Conservation (phyloP, 2,113 vertebrate genomes). For the Kryptolebias marmoratus region DNA sequence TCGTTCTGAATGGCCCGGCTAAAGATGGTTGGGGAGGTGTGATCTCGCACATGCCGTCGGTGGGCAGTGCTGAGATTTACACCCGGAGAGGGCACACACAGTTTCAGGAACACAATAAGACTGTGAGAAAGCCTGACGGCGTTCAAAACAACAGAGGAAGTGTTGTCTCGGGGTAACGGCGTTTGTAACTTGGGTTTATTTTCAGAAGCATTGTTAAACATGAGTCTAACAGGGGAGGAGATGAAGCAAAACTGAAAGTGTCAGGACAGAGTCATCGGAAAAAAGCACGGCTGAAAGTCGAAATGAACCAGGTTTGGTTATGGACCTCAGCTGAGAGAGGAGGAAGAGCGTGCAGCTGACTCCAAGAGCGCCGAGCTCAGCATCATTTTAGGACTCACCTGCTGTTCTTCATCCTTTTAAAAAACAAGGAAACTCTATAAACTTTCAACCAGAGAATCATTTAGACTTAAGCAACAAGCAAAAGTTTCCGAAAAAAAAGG, state of each 20-base stretch:
- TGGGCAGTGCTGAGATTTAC: conserved; percentile 26
- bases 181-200: conserved; percentile 7
- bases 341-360: too few species aligned
- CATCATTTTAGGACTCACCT: too few species aligned
- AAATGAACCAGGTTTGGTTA: too few species aligned
- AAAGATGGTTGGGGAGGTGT: conserved; percentile 34
- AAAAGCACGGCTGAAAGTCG: too few species aligned
- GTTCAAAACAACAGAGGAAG: neutral
- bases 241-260: conserved; percentile 22
- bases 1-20: neutral
- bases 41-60: conserved; percentile 16
- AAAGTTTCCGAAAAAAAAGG: too few species aligned
- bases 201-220: conserved; percentile 4
- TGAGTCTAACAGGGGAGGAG: conserved; percentile 14
- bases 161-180: neutral
- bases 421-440: too few species aligned
- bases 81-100: conserved; percentile 7
- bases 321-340: too few species aligned
- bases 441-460: too few species aligned
- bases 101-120: conserved; percentile 27
- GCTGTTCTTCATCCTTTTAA: too few species aligned
- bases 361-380: too few species aligned
- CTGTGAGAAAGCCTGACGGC: conserved; percentile 12
- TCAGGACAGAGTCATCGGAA: neutral
- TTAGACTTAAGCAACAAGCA: too few species aligned